Evolutionary conservation across 2,113 vertebrate genomes (phyloP).

Genomic region (Triplophysa siluroides): DNA sequence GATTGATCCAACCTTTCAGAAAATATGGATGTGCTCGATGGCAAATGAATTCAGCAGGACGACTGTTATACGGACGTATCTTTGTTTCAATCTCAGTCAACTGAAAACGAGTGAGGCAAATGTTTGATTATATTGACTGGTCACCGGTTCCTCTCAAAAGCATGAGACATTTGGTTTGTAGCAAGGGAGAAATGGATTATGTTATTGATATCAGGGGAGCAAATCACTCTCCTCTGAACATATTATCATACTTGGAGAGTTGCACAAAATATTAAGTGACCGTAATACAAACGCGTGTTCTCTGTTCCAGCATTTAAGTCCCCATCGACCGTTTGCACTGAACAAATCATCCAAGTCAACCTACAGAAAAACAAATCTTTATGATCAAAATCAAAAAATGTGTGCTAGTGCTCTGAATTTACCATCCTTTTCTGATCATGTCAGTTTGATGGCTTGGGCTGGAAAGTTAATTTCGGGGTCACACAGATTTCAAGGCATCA

Average conservation of each 20-base stretch:
- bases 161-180: conserved; percentile 21
- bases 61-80: conserved; percentile 43
- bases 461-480: no score
- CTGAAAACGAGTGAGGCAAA: conserved; percentile 15
- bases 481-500: no score
- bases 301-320: no score
- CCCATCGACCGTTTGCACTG: no score
- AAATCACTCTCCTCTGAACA: conserved; percentile 4
- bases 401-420: no score
- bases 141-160: background rate
- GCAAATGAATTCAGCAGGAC: conserved; percentile 55
- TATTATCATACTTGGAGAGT: background rate
- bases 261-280: conserved; percentile 3
- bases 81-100: conserved; percentile 37
- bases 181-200: conserved; percentile 12
- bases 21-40: conserved; percentile 48
- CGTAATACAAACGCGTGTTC: no score
- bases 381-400: no score
- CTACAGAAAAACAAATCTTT: no score
- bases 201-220: conserved; percentile 6
- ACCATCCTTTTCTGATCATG: no score
- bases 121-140: conserved; percentile 38
- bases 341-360: no score
- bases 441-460: no score
- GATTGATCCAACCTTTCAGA: conserved; percentile 60